Base-by-base conservation (phyloP, 1,140 invertebrate genomes). In the Zaprionus ornatus region DNA sequence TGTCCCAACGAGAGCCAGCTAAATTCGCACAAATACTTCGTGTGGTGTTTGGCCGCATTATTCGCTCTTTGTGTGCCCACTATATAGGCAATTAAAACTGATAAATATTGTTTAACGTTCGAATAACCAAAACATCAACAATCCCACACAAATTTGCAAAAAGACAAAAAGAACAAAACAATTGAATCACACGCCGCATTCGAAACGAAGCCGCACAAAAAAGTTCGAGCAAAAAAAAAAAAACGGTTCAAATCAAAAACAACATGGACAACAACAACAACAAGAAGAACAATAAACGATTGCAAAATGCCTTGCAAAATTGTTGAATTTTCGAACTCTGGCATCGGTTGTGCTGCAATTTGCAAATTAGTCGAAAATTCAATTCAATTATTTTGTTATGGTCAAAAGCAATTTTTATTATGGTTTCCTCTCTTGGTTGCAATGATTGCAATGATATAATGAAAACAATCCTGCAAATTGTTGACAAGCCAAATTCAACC, bases 361-460 rank as follows among this genome's bases (percentile, higher is more conserved):
- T 75, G 84, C 80, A 84, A 88, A 88, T 88, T 87, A 71, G 62
- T 84, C 73, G 76, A 62, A 80, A 80, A 80, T 79, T 80, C 56
- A 75, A 87, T 80, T 84, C 56, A 78, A 87, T 88, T 80, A 73
- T 75, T 79, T 76, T 72, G 52, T 48, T 60, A 60, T 78, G 64
- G 32, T 12, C 29, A 45, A 45, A 32, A 32, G 57, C 40, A 52
- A 61, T 75, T 72, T 21, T 59, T 65, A 29, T 74, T 68, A 10
- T 67, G 40, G 29, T 54, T 60, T 23, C 35, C 25, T 60, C 10
- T 23, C 19, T 45, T 45, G 55, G 45, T 45, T 61, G 17, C 40
- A 59, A 40, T 35, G 35, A 23, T 29, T 55, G 35, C 56, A 21
- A 54, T 60, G 42, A 60, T 60, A 35, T 55, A 60, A 42, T 35